Percentiles rank a stretch among this genome's conserved stretches.
Conservation (phyloP, 2,113 vertebrate genomes). For the Bos indicus region DNA sequence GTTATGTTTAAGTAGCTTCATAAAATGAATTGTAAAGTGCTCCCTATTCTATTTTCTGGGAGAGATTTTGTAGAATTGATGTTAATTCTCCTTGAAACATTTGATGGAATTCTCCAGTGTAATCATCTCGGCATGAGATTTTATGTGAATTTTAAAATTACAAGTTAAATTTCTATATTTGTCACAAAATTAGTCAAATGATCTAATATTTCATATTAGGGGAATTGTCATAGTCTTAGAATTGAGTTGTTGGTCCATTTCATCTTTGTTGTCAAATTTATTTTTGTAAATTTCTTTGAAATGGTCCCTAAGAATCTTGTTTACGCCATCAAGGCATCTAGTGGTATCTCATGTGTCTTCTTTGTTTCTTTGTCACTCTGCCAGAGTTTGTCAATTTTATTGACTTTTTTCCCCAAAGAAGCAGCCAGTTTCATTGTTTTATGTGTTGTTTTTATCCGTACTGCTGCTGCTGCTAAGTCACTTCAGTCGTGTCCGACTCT, state of each 20-base stretch:
- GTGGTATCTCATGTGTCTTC: neutral
- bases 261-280: neutral
- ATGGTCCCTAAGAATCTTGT: neutral
- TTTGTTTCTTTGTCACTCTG: neutral
- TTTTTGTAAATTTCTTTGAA: neutral
- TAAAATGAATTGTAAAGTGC: neutral
- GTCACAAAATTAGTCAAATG: neutral
- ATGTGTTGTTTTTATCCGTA: neutral
- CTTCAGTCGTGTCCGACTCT: too few species aligned
- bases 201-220: neutral
- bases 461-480: too few species aligned
- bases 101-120: neutral
- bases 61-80: neutral
- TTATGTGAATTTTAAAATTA: neutral
- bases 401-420: neutral
- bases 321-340: neutral
- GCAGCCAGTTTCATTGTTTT: neutral
- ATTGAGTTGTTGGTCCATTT: neutral
- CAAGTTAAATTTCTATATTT: neutral
- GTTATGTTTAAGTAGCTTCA: neutral
- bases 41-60: neutral
- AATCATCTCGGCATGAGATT: neutral
- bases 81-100: neutral
- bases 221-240: neutral
- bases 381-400: neutral